Evolutionary conservation across 2,888 invertebrate genomes (phyloP).

Genomic region (Macrophya annulata): DNA sequence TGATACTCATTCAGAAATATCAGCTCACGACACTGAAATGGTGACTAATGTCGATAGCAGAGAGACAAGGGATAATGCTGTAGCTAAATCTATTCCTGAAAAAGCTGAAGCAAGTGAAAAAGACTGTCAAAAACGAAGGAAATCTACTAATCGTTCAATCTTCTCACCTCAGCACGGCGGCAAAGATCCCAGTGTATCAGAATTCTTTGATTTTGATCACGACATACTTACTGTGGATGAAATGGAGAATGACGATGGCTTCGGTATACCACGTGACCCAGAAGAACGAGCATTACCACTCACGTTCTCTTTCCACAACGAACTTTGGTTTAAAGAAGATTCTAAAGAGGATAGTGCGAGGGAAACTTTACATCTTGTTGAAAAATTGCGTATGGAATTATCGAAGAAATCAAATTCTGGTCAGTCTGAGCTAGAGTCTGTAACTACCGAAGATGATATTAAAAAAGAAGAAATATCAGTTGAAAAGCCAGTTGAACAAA

Average conservation of each 20-base stretch:
- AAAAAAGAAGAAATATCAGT: constrained; percentile 69
- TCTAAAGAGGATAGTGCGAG: constrained; percentile 91
- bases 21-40: constrained; percentile 59
- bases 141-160: constrained; percentile 83
- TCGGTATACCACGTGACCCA: constrained; percentile 83
- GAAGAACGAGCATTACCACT: constrained; percentile 84
- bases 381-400: constrained; percentile 89
- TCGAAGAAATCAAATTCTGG: constrained; percentile 84
- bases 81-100: constrained; percentile 69
- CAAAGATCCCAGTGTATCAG: constrained; percentile 81
- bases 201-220: constrained; percentile 84
- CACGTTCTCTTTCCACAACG: constrained; percentile 84
- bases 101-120: constrained; percentile 67
- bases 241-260: constrained; percentile 83
- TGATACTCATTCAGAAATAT: constrained; percentile 60
- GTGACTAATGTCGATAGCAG: constrained; percentile 58
- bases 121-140: constrained; percentile 71
- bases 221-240: constrained; percentile 84
- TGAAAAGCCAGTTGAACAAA: constrained; percentile 58
- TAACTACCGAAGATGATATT: constrained; percentile 74
- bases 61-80: constrained; percentile 64
- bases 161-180: constrained; percentile 87
- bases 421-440: constrained; percentile 79
- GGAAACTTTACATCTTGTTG: constrained; percentile 92
- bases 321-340: constrained; percentile 88